phyloP scores from a whole-genome alignment of 2,888 invertebrate species.

The Meloe dianella region DNA sequence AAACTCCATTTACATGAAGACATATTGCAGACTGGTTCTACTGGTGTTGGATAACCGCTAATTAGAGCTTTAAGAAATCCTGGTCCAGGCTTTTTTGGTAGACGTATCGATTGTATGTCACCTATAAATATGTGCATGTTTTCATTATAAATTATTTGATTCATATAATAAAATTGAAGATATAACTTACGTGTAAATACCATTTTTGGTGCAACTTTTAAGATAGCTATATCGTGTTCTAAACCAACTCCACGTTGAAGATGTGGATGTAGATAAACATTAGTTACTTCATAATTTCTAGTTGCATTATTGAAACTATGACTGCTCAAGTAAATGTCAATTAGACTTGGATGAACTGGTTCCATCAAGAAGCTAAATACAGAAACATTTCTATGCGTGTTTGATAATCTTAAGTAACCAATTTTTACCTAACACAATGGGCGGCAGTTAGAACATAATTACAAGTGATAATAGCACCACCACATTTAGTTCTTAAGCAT shows the following conservation, averaged over 20 bases:
- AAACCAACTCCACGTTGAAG: neutral
- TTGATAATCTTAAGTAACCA: too few relatives aligned
- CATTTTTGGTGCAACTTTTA: neutral
- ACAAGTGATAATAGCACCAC: neutral
- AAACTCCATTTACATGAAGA: neutral
- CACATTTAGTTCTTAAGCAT: neutral
- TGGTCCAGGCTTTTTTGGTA: neutral
- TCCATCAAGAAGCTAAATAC: neutral
- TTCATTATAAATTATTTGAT: too few relatives aligned
- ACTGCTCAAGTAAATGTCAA: neutral
- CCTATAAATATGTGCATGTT: neutral
- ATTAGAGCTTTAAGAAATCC: neutral
- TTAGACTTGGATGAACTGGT: neutral
- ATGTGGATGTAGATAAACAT: neutral
- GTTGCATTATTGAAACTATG: neutral
- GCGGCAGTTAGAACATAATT: neutral
- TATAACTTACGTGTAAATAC: neutral
- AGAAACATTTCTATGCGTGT: too few relatives aligned
- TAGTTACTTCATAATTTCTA: neutral
- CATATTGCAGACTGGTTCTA: neutral
- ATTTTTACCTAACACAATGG: conserved; percentile 4
- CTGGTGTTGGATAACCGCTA: neutral
- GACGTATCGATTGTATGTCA: neutral
- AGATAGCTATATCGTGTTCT: neutral
- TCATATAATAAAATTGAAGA: neutral